Base-by-base conservation (phyloP, 1,140 invertebrate species). In the Macrobrachium nipponense region DNA sequence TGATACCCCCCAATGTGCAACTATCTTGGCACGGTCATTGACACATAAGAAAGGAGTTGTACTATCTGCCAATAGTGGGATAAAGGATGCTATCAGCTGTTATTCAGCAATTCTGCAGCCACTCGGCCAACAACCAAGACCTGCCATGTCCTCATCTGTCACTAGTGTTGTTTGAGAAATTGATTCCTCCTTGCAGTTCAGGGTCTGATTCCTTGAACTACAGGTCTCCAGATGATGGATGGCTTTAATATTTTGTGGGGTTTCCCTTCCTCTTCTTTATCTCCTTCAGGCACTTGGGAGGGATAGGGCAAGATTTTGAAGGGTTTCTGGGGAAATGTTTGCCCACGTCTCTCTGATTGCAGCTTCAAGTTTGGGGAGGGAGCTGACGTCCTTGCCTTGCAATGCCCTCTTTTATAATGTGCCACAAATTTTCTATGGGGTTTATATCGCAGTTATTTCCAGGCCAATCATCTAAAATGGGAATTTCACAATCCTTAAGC, bases 381-480 rank as follows among this genome's bases (percentile, higher is more conserved):
- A 64, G 78, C 78, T 43, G n/a, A 64, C 17, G 36, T 80, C 78
- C 27, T 80, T 80, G 78, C 78, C 61, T 17, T 66, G 64, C 17
- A 66, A 62, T 17, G 20, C 62, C 43, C 8, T 70, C 43, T 84
- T 84, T 62, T 82, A 77, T 36, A 14, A 82, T 84, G 44, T 84
- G 82, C 59, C 75, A 84, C 43, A 80, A 23, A 44, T 85, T 85
- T 64, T 78, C 58, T 60, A 62, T 80, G 2, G 75, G 68, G 59
- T 85, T 85, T 20, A 85, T 36, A 64, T 85, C 51, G 1, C 0
- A 43, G 59, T 0, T 81, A 61, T 80, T 85, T n/a, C 73, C 66
- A 17, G 83, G 83, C 64, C 14, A 85, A 20, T 85, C 83, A 3
- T 85, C 44, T 6, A 80, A 60, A 27, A 18, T 62, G 14, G 7